Conservation (phyloP, 2,797 vertebrate genomes). For the Sebastes vulpes region DNA sequence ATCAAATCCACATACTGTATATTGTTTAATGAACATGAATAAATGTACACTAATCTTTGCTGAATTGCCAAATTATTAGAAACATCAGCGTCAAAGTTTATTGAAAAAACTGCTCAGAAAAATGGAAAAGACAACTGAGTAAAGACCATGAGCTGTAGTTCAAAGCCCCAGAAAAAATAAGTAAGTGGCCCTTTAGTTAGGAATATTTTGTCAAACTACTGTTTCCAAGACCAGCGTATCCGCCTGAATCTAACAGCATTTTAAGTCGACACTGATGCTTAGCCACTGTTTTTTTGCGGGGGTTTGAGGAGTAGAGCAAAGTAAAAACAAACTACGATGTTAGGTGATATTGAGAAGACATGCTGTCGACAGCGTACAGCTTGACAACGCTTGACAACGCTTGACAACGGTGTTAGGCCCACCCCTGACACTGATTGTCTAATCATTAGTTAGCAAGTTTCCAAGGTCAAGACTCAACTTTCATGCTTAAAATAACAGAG, state of each 20-base stretch:
- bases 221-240: background rate
- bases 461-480: background rate
- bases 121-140: background rate
- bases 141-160: background rate
- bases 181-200: background rate
- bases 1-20: background rate
- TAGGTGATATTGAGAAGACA: too few species aligned
- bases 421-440: too few species aligned
- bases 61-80: background rate
- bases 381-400: too few species aligned
- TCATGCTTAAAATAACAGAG: background rate
- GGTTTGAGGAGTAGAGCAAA: too few species aligned
- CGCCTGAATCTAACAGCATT: too few species aligned
- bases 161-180: background rate
- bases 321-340: too few species aligned
- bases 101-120: background rate
- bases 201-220: background rate
- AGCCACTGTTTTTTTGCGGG: too few species aligned
- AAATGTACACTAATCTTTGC: background rate
- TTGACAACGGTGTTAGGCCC: too few species aligned
- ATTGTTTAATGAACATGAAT: background rate
- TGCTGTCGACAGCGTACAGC: too few species aligned
- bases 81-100: background rate
- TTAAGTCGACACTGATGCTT: too few species aligned
- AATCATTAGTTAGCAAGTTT: too few species aligned